These are phyloP conservation scores for Botia kubotai DNA, from an alignment of 2,797 vertebrate species.

Conservation along the genomic window DNA sequence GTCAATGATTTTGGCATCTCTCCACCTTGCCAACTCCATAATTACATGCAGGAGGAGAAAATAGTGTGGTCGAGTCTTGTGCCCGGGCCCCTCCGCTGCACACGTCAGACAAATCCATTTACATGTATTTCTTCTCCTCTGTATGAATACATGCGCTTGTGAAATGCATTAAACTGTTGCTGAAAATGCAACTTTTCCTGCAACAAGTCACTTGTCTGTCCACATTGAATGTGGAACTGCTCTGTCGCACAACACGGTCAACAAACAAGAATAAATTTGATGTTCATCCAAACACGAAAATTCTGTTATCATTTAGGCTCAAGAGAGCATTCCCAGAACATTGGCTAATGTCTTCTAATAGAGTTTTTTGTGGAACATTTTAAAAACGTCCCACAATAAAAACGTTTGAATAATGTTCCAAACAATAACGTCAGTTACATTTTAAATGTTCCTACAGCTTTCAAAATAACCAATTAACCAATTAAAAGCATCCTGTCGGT, in stretches of 20 bases:
- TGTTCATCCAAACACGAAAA: not conserved
- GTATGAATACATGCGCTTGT: not conserved
- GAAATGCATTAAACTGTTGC: not conserved
- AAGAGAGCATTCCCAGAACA: no score
- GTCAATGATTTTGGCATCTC: constrained; percentile 2
- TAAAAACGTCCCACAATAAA: no score
- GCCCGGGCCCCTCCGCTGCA: not conserved
- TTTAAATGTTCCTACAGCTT: no score
- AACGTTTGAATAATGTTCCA: no score
- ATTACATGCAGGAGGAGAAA: constrained; percentile 6
- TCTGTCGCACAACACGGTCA: not conserved
- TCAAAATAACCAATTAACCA: not conserved
- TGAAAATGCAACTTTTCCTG: not conserved
- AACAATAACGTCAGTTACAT: no score
- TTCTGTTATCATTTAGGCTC: not conserved
- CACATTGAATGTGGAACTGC: not conserved
- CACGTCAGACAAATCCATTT: not conserved
- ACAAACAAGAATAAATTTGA: not conserved
- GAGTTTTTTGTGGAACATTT: no score
- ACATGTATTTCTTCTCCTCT: not conserved
- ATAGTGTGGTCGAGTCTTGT: not conserved
- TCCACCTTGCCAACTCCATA: constrained; percentile 19
- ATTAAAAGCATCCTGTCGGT: not conserved
- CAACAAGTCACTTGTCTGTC: not conserved
- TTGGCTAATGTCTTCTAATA: no score